phyloP scores from a whole-genome alignment of 2,888 invertebrate genomes.

The Euplagia quadripunctaria region DNA sequence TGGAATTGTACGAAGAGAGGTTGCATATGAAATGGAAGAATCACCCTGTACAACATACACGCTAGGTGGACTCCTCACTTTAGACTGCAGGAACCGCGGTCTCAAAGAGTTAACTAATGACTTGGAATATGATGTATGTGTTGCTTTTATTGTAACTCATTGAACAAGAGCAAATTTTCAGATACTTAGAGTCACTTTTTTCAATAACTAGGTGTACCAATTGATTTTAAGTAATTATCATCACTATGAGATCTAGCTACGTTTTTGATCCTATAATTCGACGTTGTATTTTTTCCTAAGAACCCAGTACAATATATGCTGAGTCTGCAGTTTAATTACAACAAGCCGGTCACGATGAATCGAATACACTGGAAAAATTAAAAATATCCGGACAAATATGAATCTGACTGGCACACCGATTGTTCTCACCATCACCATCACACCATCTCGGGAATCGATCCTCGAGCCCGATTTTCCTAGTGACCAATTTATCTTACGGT shows the following conservation, averaged over 20 bases:
- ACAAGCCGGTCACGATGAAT: not conserved
- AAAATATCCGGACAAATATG: no score
- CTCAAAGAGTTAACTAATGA: constrained; percentile 75
- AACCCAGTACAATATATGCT: no score
- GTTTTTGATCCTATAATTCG: no score
- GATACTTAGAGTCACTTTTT: not conserved
- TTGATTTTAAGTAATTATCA: not conserved
- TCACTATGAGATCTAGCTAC: no score
- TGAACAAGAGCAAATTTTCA: not conserved
- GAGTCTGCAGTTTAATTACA: no score
- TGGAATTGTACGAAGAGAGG: constrained; percentile 60
- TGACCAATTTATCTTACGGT: no score
- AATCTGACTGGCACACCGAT: no score
- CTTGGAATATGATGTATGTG: constrained; percentile 73
- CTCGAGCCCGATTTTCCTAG: no score
- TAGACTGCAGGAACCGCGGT: constrained; percentile 75
- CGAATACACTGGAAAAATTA: not conserved
- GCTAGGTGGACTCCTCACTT: constrained; percentile 56
- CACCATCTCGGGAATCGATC: no score
- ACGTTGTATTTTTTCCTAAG: no score
- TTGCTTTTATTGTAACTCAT: not conserved
- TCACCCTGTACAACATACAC: constrained; percentile 65
- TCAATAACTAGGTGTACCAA: not conserved
- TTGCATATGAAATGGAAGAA: constrained; percentile 53
- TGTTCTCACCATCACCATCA: no score